Evolutionary conservation across 2,888 invertebrate species (phyloP), one percentile per base, ranked within the genome.

Genomic region (Periphyllus acericola): DNA sequence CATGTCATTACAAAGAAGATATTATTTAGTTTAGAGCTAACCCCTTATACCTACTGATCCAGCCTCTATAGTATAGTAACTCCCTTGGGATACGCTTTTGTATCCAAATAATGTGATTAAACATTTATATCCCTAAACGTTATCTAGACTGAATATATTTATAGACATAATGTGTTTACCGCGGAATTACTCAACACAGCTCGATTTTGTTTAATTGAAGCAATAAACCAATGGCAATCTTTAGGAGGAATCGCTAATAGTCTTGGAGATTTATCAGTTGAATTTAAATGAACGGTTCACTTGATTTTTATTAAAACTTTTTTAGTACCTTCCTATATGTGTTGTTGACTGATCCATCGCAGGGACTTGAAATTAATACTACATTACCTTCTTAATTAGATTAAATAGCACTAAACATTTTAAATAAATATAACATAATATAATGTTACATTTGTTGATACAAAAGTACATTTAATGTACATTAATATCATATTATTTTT

Each of bases 191-290:
- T 36, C 40, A 40, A 80, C 80, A 72, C 60, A 55, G 55, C 86
- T 86, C 29, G 55, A 86, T 86, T 72, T 86, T 80, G 72, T 80
- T 86, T 86, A 86, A 79, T 86, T 86, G 71, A 79, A 72, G 72
- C 36, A 55, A 79, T 86, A 79, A 78, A 71, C 71, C 17, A 52
- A 66, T 76, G 75, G 71, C 85, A n/a, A 79, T 85, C 85, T 85
- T 14, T 36, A 40, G 68, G 71, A n/a, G 14, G 52, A n/a, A 72
- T 79, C 32, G 71, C 71, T 79, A 21, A 66, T 8, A 25, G 32
- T 25, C 40, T 85, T 46, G 25, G 25, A 29, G 34, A 34, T 85
- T 76, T 71, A 85, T 85, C 52, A 34, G 66, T 5, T 71, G 52
- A 78, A 78, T 85, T 79, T 52, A 79, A 85, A 79, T 85, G 66